Evolutionary conservation across 2,113 vertebrate genomes (phyloP).

Genomic region (Columba janthina): DNA sequence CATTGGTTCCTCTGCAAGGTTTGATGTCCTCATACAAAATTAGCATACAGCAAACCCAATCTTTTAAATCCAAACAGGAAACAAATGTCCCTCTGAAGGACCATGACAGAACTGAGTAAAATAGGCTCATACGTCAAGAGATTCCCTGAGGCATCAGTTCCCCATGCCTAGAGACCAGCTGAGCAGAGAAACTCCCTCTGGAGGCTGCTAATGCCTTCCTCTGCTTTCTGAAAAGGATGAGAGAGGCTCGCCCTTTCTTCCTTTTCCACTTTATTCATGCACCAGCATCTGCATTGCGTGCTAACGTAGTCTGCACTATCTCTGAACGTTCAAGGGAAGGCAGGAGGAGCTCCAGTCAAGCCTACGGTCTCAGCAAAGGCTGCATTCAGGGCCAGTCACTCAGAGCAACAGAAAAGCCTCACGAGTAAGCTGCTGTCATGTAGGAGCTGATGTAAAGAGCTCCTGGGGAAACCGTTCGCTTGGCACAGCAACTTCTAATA

Average conservation of each 20-base stretch:
- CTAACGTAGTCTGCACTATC: neutral
- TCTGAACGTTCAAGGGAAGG: neutral
- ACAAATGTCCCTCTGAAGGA: neutral
- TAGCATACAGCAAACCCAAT: neutral
- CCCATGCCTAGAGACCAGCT: neutral
- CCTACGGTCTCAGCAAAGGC: neutral
- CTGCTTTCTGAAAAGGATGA: neutral
- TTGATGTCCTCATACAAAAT: neutral
- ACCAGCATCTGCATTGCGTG: constrained; percentile 34
- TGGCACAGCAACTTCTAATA: neutral
- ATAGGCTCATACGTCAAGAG: neutral
- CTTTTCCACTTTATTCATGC: constrained; percentile 23
- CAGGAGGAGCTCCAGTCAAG: constrained; percentile 34
- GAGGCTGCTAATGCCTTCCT: constrained; percentile 39
- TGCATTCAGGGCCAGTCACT: neutral
- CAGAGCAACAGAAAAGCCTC: neutral
- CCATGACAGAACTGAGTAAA: neutral
- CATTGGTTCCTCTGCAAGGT: neutral
- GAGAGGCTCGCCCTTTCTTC: neutral
- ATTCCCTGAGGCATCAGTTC: constrained; percentile 4
- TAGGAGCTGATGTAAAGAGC: neutral
- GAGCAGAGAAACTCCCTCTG: constrained; percentile 60
- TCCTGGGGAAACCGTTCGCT: constrained; percentile 10
- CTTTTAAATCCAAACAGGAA: neutral
- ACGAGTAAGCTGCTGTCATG: neutral